phyloP scores from a whole-genome alignment of 2,113 vertebrate genomes.

The Struthidea cinerea region DNA sequence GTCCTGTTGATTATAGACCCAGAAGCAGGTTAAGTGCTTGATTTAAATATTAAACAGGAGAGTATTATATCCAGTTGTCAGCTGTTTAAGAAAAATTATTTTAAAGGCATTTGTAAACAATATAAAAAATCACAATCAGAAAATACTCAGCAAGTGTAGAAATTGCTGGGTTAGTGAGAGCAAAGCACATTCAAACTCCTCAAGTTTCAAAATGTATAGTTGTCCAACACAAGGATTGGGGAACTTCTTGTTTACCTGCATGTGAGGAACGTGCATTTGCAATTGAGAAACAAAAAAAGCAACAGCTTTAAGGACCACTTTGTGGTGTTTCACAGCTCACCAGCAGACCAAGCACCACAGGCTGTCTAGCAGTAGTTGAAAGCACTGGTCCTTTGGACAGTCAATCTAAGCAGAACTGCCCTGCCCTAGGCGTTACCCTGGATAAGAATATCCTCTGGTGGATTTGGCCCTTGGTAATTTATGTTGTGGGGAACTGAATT shows the following conservation, averaged over 20 bases:
- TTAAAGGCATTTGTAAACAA: neutral
- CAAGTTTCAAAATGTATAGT: neutral
- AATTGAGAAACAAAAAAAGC: neutral
- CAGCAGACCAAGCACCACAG: neutral
- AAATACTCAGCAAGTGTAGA: neutral
- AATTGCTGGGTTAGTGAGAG: neutral
- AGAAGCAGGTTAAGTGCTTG: neutral
- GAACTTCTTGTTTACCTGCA: neutral
- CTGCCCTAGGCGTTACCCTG: neutral
- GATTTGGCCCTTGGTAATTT: neutral
- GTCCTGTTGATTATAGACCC: neutral
- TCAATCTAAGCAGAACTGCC: neutral
- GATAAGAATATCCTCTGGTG: neutral
- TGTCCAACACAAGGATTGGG: neutral
- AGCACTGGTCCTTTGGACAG: neutral
- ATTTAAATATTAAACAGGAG: neutral
- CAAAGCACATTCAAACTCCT: neutral
- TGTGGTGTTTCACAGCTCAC: neutral
- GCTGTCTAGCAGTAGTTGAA: neutral
- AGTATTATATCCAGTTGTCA: neutral
- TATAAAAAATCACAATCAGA: neutral
- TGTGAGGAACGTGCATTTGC: neutral
- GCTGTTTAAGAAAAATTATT: neutral
- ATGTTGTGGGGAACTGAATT: neutral
- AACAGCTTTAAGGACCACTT: neutral